Evolutionary conservation across 2,113 vertebrate species (phyloP), one percentile per base, ranked within the genome.

Genomic region (Polypterus senegalus): DNA sequence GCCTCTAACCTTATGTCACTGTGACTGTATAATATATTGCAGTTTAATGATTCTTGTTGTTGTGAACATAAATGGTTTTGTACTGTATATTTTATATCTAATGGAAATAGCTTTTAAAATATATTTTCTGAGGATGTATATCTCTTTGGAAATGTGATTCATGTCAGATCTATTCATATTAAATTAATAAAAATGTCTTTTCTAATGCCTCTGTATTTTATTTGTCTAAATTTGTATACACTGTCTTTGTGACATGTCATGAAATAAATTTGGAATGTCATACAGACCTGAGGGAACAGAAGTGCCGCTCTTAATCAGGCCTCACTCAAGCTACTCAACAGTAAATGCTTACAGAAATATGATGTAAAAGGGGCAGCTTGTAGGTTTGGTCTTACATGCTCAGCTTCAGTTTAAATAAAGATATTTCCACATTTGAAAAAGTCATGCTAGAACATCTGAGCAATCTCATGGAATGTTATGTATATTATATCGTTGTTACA

Each of bases 31-130:
- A 53, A 9, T 57, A n/a, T 62, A 7, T 43, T 54, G 47, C 58
- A 47, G 47, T 59, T 9, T 3, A 54, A 3, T 48, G 11, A 52
- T 56, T 9, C 45, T 43, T 66, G 45, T 47, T 8, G 3, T 47
- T 68, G 56, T 46, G 63, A 69, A 68, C 53, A 60, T 27, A 78
- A 69, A 68, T 57, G 54, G 70, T 71, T 8, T 59, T 65, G 64
- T 58, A n/a, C 59, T 60, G 64, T 61, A 54, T 71, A 70, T 75
- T 62, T 56, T 65, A 66, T 58, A 64, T 27, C 49, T 51, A 9
- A 63, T 76, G 4, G 74, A 70, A 74, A 67, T 6, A 56, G 53
- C 9, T 5, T 45, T 54, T 46, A 5, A 54, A 56, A 62, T 47
- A 62, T 27, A 58, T 77, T 73, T 74, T 71, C 56, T 57, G 5